These are phyloP conservation scores for Chlorops oryzae DNA, from an alignment of 1,140 invertebrate species.

Conservation along the genomic window DNA sequence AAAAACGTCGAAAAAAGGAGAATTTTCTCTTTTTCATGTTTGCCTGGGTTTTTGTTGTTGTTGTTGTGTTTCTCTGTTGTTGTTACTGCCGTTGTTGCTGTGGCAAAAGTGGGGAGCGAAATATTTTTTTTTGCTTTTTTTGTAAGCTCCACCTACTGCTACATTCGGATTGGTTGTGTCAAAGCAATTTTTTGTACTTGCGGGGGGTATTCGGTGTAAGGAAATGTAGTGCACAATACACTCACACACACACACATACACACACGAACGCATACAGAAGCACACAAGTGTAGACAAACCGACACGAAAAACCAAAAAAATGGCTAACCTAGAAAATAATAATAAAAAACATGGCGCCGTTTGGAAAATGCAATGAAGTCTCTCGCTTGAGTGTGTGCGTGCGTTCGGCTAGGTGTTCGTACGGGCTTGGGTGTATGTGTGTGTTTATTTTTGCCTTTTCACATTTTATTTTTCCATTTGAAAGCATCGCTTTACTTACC, in stretches of 20 bases:
- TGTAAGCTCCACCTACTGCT: constrained; percentile 47
- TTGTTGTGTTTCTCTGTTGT: no score
- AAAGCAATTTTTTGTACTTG: neutral
- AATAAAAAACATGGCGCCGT: constrained; percentile 3
- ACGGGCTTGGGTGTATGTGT: constrained; percentile 1
- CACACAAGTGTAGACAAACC: neutral
- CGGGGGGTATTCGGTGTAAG: constrained; percentile 34
- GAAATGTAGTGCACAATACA: constrained; percentile 23
- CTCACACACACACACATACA: constrained; percentile 6
- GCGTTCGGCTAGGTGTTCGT: neutral
- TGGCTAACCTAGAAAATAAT: constrained; percentile 13
- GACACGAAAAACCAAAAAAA: constrained; percentile 5
- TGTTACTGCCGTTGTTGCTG: no score
- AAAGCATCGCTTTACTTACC: neutral
- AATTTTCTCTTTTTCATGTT: constrained; percentile 2
- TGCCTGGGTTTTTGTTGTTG: no score
- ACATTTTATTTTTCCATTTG: neutral
- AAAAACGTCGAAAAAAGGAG: constrained; percentile 41
- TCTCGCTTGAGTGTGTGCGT: neutral
- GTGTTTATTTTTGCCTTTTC: constrained; percentile 30
- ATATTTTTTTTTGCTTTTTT: constrained; percentile 43
- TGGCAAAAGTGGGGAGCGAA: neutral
- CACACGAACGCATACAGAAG: constrained; percentile 9
- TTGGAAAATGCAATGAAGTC: neutral
- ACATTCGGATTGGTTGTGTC: constrained; percentile 32